Conservation (phyloP, 2,888 invertebrate genomes). For the Drosophila meridiana region DNA sequence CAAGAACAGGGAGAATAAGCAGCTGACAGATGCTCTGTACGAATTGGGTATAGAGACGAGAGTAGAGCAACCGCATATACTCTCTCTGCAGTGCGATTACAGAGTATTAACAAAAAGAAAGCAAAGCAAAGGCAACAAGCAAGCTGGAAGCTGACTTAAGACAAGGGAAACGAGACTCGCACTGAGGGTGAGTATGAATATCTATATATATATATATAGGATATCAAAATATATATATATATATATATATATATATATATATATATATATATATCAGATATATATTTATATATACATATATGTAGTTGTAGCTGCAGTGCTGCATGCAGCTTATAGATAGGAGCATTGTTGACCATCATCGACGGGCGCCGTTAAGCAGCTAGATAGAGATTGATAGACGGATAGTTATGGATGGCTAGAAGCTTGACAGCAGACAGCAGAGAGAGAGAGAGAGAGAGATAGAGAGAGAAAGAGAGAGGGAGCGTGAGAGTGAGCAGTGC, state of each 20-base stretch:
- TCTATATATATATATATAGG: slow-evolving; percentile 1
- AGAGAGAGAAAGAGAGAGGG: not conserved
- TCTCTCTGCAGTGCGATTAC: not conserved
- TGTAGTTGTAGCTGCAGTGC: slow-evolving; percentile 24
- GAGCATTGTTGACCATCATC: slow-evolving; percentile 45
- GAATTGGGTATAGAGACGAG: not conserved
- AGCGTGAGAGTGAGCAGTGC: not conserved
- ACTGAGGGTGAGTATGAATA: too few relatives aligned
- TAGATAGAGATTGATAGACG: slow-evolving; percentile 66
- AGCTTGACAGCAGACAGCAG: slow-evolving; percentile 3
- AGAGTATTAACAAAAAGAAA: slow-evolving; percentile 9
- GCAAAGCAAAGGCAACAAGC: slow-evolving; percentile 7
- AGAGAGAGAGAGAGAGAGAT: not conserved
- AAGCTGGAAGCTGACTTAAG: slow-evolving; percentile 25
- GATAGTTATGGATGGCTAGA: slow-evolving; percentile 47
- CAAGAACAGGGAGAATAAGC: slow-evolving; percentile 15
- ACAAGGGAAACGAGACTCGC: slow-evolving; percentile 2
- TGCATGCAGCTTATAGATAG: slow-evolving; percentile 37
- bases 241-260: not conserved
- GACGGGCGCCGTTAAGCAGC: slow-evolving; percentile 53
- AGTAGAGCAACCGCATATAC: not conserved
- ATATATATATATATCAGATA: slow-evolving; percentile 5
- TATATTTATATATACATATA: not conserved
- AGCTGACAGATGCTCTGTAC: not conserved
- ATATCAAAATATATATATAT: not conserved